Conservation (phyloP, 2,113 vertebrate genomes). For the Pachypanchax playfairii region DNA sequence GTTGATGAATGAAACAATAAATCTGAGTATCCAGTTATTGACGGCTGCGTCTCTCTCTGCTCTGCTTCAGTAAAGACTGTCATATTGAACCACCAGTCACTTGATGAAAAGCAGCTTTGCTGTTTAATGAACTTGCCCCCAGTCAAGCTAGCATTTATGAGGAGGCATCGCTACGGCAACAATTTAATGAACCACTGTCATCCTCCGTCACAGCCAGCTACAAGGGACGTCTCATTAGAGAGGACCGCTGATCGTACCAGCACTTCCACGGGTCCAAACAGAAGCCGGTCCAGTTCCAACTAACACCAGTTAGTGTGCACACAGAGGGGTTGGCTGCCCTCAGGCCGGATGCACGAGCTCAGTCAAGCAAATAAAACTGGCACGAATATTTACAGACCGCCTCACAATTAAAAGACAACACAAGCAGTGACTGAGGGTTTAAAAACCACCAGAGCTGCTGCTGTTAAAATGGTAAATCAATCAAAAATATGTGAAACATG, state of each 20-base stretch:
- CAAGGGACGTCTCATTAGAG: constrained; percentile 55
- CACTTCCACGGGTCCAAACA: constrained; percentile 18
- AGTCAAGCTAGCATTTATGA: constrained; percentile 46
- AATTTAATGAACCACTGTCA: constrained; percentile 66
- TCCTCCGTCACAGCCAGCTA: constrained; percentile 49
- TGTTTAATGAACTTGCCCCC: constrained; percentile 63
- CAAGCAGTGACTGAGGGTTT: neutral
- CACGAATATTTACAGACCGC: constrained; percentile 43
- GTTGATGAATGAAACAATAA: constrained; percentile 16
- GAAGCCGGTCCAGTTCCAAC: constrained; percentile 18
- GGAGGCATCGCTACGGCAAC: constrained; percentile 34
- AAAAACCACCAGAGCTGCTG: too few relatives aligned
- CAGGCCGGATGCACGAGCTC: constrained; percentile 28
- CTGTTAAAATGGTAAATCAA: too few relatives aligned
- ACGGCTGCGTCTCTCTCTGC: constrained; percentile 1
- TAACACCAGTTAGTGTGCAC: constrained; percentile 37
- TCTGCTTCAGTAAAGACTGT: constrained; percentile 53
- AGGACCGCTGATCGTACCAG: constrained; percentile 43
- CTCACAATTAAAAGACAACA: constrained; percentile 40
- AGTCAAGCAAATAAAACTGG: constrained; percentile 30
- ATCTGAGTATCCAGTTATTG: constrained; percentile 17
- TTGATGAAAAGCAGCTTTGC: constrained; percentile 56
- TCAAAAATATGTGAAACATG: too few relatives aligned
- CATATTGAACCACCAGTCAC: constrained; percentile 46
- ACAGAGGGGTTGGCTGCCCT: constrained; percentile 9